Evolutionary conservation across 2,888 invertebrate genomes (phyloP), one percentile per base, ranked within the genome.

Genomic region (Pemphredon lugubris): DNA sequence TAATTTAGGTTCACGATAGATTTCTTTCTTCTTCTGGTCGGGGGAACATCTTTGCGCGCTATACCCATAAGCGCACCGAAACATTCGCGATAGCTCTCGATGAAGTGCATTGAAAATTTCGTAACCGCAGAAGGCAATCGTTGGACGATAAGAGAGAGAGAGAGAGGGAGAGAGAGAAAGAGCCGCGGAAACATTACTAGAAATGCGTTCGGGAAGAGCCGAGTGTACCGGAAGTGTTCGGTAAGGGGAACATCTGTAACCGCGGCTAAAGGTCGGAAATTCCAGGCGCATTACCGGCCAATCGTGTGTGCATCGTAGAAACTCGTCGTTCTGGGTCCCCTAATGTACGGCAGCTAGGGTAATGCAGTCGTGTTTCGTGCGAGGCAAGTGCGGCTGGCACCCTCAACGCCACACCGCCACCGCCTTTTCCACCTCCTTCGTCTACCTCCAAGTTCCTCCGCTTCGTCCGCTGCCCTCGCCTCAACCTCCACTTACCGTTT

Each of bases 301-400:
- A 80, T 80, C 81, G 81, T 81, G 64, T 81, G 75, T 69, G 70
- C 67, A 44, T 18, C 58, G 51, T 55, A 69, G 74, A 75, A 59
- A 67, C 70, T 69, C 65, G 81, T 75, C 71, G 72, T 65, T n/a
- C 76, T 69, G 63, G n/a, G 51, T 55, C 61, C 66, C 58, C 74
- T 81, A 74, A 79, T 79, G 79, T 65, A 69, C 65, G 61, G 53
- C 70, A 63, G n/a, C 50, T 67, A 45, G 57, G 72, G 72, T 75
- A 81, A 81, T 79, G 79, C 75, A 73, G 79, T 69, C 79, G 66
- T 72, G 76, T 77, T 83, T 79, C 79, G 77, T 81, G 83, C 67
- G 47, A 75, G 61, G 61, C 70, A 61, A 79, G 65, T 67, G 73
- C 61, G 66, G 59, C 66, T 58, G 61, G 48, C 68, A 61, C 64